phyloP scores from a whole-genome alignment of 2,797 vertebrate genomes.

The Rhadinocentrus ornatus region DNA sequence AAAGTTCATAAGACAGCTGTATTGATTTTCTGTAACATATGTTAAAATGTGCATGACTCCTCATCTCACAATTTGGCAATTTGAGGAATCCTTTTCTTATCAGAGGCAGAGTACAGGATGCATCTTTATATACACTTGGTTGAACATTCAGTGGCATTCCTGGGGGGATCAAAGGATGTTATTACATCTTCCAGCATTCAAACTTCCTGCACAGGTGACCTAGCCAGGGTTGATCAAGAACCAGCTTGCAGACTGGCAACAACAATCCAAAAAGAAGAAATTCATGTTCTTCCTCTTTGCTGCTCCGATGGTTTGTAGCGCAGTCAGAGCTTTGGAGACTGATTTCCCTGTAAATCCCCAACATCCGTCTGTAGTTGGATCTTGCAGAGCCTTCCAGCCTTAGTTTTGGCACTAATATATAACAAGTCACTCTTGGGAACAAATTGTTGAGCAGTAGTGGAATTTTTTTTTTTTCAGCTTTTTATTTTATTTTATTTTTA shows the following conservation, averaged over 20 bases:
- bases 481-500: neutral
- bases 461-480: neutral
- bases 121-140: too few relatives aligned
- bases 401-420: neutral
- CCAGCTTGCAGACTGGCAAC: neutral
- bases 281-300: neutral
- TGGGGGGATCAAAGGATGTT: neutral
- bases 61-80: neutral
- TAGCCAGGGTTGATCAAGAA: neutral
- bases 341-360: neutral
- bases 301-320: neutral
- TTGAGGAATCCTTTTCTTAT: too few relatives aligned
- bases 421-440: neutral
- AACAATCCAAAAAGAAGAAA: constrained; percentile 7
- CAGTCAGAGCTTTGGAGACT: neutral
- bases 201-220: neutral
- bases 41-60: neutral
- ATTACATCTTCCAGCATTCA: neutral
- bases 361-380: neutral
- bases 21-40: neutral
- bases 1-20: too few relatives aligned
- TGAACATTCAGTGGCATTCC: neutral
- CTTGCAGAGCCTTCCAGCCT: neutral
- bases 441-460: neutral
- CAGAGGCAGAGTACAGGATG: too few relatives aligned